Evolutionary conservation across 2,113 vertebrate species (phyloP).

Genomic region (Diadophis punctatus): DNA sequence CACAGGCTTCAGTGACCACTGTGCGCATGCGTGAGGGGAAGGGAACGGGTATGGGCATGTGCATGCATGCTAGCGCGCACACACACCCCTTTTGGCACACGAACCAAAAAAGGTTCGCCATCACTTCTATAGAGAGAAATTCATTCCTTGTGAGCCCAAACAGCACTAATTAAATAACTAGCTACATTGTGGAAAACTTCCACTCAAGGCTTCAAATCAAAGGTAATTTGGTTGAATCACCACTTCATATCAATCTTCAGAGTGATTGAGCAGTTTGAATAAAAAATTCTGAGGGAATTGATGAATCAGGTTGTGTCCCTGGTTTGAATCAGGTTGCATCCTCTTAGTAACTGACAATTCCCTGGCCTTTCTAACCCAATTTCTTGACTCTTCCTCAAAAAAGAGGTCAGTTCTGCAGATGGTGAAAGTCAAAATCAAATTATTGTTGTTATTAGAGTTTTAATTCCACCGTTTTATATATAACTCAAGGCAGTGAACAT

Average conservation of each 20-base stretch:
- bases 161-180: neutral
- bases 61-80: no score
- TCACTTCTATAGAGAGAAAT: neutral
- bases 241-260: neutral
- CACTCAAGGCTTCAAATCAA: neutral
- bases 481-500: neutral
- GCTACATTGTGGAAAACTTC: neutral
- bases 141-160: neutral
- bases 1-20: no score
- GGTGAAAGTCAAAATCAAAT: neutral
- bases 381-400: neutral
- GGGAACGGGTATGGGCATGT: no score
- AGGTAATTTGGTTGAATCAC: neutral
- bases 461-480: neutral
- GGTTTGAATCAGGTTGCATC: neutral
- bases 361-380: neutral
- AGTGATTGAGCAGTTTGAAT: neutral
- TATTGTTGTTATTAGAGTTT: neutral
- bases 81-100: no score
- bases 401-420: neutral
- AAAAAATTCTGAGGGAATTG: neutral
- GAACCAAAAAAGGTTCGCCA: no score
- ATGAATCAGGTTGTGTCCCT: neutral
- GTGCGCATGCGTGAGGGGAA: no score
- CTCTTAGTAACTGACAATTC: neutral